These are phyloP conservation scores for Bubalus kerabau DNA, from an alignment of 2,113 vertebrate genomes.

Conservation along the genomic window DNA sequence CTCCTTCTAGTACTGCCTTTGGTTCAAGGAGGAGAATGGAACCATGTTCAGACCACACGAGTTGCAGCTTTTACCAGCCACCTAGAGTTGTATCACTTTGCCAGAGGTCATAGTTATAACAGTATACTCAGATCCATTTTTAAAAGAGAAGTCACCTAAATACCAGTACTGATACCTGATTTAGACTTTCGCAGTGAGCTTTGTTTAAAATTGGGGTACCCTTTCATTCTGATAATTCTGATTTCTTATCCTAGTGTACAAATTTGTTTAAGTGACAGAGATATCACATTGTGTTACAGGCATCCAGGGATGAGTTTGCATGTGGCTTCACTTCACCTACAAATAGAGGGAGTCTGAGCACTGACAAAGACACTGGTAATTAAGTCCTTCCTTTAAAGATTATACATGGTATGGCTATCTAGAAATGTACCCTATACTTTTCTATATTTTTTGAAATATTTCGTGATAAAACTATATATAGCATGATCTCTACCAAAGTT, in stretches of 20 bases:
- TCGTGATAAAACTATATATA: too few species aligned
- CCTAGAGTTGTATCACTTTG: neutral
- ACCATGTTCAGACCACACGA: neutral
- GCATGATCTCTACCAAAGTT: too few species aligned
- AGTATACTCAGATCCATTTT: neutral
- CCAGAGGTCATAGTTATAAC: neutral
- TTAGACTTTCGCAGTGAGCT: neutral
- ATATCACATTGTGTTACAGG: constrained; percentile 77
- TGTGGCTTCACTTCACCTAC: constrained; percentile 81
- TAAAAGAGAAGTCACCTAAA: neutral
- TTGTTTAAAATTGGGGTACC: neutral
- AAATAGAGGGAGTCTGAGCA: constrained; percentile 84
- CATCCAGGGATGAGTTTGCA: constrained; percentile 90
- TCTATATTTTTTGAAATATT: too few species aligned
- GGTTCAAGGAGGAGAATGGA: constrained; percentile 20
- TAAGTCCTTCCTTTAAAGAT: constrained; percentile 6
- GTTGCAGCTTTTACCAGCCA: neutral
- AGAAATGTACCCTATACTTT: too few species aligned
- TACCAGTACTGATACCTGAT: neutral
- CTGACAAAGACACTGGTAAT: constrained; percentile 89
- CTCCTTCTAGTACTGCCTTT: neutral
- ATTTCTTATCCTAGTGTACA: neutral
- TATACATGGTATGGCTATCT: neutral
- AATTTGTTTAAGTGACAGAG: constrained; percentile 65
- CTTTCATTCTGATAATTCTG: neutral